phyloP scores from a whole-genome alignment of 92 coral and sea anemone genomes.

The Plumapathes pennacea region DNA sequence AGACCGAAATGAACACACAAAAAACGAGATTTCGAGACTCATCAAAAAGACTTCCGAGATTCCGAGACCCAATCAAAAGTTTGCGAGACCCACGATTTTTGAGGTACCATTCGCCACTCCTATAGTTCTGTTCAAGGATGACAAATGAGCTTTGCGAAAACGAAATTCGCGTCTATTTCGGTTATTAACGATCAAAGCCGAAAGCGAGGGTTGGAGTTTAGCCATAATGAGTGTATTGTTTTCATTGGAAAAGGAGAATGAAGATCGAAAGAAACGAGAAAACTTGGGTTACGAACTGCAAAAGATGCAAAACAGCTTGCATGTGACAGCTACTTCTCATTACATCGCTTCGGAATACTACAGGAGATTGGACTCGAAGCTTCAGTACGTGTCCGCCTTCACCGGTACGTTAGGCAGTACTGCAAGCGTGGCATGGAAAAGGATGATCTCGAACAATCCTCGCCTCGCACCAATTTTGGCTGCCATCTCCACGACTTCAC shows the following conservation, averaged over 20 bases:
- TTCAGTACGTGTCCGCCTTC: constrained; percentile 9
- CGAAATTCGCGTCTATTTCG: no score
- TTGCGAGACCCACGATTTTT: no score
- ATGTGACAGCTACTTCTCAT: constrained; percentile 5
- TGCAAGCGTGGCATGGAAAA: constrained; percentile 11
- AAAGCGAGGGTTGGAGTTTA: no score
- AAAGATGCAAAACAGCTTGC: constrained; percentile 5
- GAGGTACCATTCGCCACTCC: no score
- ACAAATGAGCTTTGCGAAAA: no score
- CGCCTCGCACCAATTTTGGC: constrained; percentile 27
- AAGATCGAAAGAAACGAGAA: constrained; percentile 14
- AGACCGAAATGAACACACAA: no score
- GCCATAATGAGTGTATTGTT: no score
- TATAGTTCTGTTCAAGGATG: no score
- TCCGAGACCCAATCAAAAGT: no score
- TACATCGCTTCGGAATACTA: constrained; percentile 17
- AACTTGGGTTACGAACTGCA: constrained; percentile 4
- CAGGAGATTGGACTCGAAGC: constrained; percentile 3
- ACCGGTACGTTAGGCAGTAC: constrained; percentile 3
- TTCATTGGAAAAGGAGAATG: constrained; percentile 1
- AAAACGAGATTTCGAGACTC: no score
- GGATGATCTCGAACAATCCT: background rate
- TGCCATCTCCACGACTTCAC: constrained; percentile 14
- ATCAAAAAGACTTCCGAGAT: no score
- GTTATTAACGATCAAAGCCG: no score